A percentile compares a stretch with the other conserved stretches of the same genome.
Evolutionary conservation across 2,888 invertebrate genomes (phyloP).

Genomic region (Eupithecia subumbrata): DNA sequence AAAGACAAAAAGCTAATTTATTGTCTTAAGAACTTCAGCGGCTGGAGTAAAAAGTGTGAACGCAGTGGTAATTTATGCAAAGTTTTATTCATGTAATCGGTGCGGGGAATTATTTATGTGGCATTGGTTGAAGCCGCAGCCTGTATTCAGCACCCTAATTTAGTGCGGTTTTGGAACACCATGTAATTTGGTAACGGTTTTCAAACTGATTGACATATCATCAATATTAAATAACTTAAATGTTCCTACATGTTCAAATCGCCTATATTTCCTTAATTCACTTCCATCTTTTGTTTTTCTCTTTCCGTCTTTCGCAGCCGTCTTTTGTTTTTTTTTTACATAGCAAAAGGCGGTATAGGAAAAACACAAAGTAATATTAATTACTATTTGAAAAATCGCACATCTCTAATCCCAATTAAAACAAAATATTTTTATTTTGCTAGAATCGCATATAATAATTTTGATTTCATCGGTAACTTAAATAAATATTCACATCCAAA

Average conservation of each 20-base stretch:
- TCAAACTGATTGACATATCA: neutral
- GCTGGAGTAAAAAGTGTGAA: slow-evolving; percentile 45
- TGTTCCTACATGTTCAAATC: neutral
- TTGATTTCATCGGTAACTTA: too few species aligned
- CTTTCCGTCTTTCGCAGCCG: neutral
- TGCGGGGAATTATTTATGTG: slow-evolving; percentile 29
- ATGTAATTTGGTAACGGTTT: neutral
- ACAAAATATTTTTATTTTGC: neutral
- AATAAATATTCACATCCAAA: neutral
- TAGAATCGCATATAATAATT: too few species aligned
- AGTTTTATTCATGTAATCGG: slow-evolving; percentile 49
- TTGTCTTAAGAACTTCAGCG: slow-evolving; percentile 46
- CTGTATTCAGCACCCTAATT: slow-evolving; percentile 23
- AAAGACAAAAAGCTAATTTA: slow-evolving; percentile 46
- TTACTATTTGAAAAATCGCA: neutral
- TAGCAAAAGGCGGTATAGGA: too few species aligned
- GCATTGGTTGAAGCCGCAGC: slow-evolving; percentile 14
- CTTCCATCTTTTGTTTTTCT: neutral
- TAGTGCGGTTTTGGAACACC: slow-evolving; percentile 10
- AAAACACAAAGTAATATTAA: too few species aligned
- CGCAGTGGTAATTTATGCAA: slow-evolving; percentile 45
- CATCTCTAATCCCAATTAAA: neutral
- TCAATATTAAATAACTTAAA: neutral
- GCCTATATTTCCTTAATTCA: too few species aligned
- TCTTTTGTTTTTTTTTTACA: neutral